Evolutionary conservation across 2,797 vertebrate species (phyloP), one percentile per base, ranked within the genome.

Genomic region (Galago senegalensis): DNA sequence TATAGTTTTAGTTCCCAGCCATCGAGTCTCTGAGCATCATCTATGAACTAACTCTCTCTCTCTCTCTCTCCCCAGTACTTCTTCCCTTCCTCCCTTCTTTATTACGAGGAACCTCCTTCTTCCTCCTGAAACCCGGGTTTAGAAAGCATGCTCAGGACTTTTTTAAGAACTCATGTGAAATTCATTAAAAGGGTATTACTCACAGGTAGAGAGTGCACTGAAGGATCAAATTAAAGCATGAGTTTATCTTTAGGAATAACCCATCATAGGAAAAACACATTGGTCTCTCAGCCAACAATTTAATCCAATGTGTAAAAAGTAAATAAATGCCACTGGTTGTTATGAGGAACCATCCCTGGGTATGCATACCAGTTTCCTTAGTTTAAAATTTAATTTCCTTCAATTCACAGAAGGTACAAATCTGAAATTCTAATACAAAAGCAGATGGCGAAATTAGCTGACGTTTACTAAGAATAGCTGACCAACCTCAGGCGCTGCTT

Each of bases 381-480:
- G 40, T 46, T 87, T 73, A 82, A 91, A 95, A 79, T 90, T 37
- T 34, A 96, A 97, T 69, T 96, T 97, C 86, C 87, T 95, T 97
- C 97, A 97, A 94, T 88, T 81, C 0, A 27, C 31, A n/a, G n/a
- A 60, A 92, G 61, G 60, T 76, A 89, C 67, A 83, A 86, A 85
- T n/a, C 21, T 97, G 84, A 80, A 97, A 96, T 14, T 43, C 29
- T 76, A 86, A 13, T 46, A 77, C 0, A 63, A 84, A 98, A 85
- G 37, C 43, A 89, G 93, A 97, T 97, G 87, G 87, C 94, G 93
- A 97, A 98, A 96, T 94, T 25, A 94, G 23, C 27, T 94, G 87
- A 85, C 82, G 8, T 63, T 86, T 96, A 93, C 95, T 94, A 96
- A 61, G 69, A 89, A 67, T 79, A 90, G 87, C 17, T 37, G 40